Percentiles rank a stretch among this genome's conserved stretches.
Conservation (phyloP, 2,113 vertebrate species). For the Phyllopteryx taeniolatus region DNA sequence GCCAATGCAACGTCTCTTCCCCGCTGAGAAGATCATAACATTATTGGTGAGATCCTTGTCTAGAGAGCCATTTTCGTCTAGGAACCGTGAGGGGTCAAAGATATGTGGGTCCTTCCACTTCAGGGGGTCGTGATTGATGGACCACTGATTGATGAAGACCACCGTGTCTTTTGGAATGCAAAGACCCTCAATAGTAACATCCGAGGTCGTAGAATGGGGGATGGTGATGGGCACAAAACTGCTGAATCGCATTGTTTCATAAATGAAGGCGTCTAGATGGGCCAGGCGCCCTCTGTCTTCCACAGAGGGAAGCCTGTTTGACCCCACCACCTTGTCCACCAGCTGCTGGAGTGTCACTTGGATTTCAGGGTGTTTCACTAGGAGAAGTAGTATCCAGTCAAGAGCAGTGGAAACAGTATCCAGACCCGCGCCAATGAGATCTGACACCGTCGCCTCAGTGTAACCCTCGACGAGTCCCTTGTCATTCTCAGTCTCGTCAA, state of each 20-base stretch:
- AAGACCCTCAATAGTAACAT: slow-evolving; percentile 78
- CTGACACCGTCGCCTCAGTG: slow-evolving; percentile 67
- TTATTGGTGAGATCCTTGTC: slow-evolving; percentile 69
- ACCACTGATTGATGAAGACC: slow-evolving; percentile 88
- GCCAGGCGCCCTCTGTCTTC: slow-evolving; percentile 74
- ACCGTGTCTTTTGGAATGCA: slow-evolving; percentile 82
- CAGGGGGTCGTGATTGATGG: slow-evolving; percentile 79
- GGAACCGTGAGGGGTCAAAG: slow-evolving; percentile 79
- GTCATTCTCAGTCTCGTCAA: slow-evolving; percentile 37
- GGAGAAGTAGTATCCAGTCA: slow-evolving; percentile 79
- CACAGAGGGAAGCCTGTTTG: slow-evolving; percentile 66
- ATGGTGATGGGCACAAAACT: slow-evolving; percentile 87
- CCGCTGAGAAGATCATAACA: slow-evolving; percentile 83
- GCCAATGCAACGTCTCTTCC: slow-evolving; percentile 82
- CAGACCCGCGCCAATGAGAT: slow-evolving; percentile 78
- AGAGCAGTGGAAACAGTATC: slow-evolving; percentile 72
- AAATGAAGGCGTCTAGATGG: slow-evolving; percentile 82
- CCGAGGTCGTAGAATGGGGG: slow-evolving; percentile 82
- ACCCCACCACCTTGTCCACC: slow-evolving; percentile 77
- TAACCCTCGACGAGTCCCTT: slow-evolving; percentile 58
- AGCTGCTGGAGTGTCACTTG: slow-evolving; percentile 74
- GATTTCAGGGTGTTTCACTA: slow-evolving; percentile 74
- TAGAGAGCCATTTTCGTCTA: slow-evolving; percentile 66
- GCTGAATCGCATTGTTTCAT: slow-evolving; percentile 81
- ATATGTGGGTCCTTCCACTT: slow-evolving; percentile 80